phyloP scores from a whole-genome alignment of 2,888 invertebrate species.

The Cantharis rustica region DNA sequence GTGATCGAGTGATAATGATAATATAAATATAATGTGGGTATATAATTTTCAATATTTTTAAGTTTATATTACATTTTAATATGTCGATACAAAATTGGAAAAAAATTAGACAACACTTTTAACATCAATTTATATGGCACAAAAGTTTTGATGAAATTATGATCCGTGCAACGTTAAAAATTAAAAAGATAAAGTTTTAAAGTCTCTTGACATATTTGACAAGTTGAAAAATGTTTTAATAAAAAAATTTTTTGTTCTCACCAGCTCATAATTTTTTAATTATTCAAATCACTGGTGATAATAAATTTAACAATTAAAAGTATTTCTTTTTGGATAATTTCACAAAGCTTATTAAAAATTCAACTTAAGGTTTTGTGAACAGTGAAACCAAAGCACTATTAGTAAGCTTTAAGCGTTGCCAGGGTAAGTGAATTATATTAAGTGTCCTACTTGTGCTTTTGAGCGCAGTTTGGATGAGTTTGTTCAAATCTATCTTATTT shows the following conservation, averaged over 20 bases:
- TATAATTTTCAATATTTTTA: not conserved
- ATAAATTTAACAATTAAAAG: not conserved
- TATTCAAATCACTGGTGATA: not conserved
- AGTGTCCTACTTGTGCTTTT: not conserved
- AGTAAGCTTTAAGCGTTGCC: not conserved
- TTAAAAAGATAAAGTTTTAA: not conserved
- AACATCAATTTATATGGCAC: not conserved
- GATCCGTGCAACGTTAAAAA: not conserved
- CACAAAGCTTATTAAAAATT: not conserved
- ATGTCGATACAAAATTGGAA: not conserved
- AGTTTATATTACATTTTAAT: not conserved
- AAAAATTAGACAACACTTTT: not conserved
- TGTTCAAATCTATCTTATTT: not conserved
- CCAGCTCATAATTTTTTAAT: not conserved
- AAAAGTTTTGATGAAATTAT: not conserved
- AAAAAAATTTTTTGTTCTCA: not conserved
- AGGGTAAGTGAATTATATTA: not conserved
- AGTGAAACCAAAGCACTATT: not conserved
- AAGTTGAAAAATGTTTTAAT: not conserved
- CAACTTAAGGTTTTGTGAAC: not conserved
- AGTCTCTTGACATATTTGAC: not conserved
- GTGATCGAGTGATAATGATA: too few relatives aligned
- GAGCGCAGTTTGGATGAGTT: not conserved
- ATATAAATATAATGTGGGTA: too few relatives aligned
- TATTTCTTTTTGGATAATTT: not conserved